Base-by-base conservation (phyloP, 2,888 invertebrate species). In the Aspidiotus destructor region DNA sequence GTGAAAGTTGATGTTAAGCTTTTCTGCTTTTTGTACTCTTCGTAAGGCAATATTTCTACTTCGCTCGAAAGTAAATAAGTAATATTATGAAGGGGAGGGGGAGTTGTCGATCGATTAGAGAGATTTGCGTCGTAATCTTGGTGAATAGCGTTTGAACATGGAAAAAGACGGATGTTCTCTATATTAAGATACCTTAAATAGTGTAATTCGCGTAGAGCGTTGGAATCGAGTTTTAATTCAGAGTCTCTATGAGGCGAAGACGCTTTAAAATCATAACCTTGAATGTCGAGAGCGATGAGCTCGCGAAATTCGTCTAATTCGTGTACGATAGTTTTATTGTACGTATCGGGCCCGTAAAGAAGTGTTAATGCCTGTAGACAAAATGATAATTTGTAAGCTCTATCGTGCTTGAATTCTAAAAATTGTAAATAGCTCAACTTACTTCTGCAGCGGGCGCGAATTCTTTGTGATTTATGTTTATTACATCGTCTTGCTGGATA, bases 1-100 rank as follows among this genome's bases (percentile, higher is more conserved):
- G 80, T 77, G 73, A 84, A 82, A 17, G 79, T 73, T 41, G 65
- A 65, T 41, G 58, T 60, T 7, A 65, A 16, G 70, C 76, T 57
- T 40, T 68, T 68, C 76, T 81, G 76, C 73, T 82, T 80, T 71
- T 83, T 80, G 73, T 85, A 86, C 60, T 83, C 80, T 69, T 83
- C 82, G 73, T 86, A 86, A 0, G 86, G 84, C 44, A 86, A 75
- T 57, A 86, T 81, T 74, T 83, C 82, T 0, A 79, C 77, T 70
- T 79, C 78, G 16, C 78, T 78, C 9, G 81, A 81, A 74, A 84
- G 84, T 11, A 85, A 77, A 57, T 85, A 75, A 1, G 82, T 82
- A 62, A 85, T 15, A 15, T 65, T 61, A 28, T 28, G 28, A 5
- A 28, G 5, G 28, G 28, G 28, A 28, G 2, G 1, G 28, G 5